Percentiles rank a stretch among this genome's conserved stretches.
Conservation (phyloP, 2,888 invertebrate species). For the Blastobasis adustella region DNA sequence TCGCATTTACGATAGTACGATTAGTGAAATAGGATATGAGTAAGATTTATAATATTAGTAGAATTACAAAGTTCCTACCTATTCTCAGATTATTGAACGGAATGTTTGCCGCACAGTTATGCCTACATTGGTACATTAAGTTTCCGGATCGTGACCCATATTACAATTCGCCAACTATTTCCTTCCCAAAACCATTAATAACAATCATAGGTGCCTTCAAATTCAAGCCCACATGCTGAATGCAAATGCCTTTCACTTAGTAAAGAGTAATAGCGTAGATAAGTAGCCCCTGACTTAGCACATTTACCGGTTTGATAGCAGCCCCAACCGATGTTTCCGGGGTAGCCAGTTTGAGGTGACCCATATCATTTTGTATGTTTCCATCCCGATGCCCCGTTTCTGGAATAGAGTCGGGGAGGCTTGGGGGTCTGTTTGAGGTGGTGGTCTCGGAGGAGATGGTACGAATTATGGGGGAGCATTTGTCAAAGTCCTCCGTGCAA, state of each 20-base stretch:
- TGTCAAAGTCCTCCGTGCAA: slow-evolving; percentile 55
- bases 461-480: slow-evolving; percentile 53
- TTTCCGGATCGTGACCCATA: too few species aligned
- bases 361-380: slow-evolving; percentile 11
- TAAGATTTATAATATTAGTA: too few species aligned
- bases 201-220: slow-evolving; percentile 3
- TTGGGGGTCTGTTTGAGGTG: slow-evolving; percentile 26
- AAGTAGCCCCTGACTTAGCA: slow-evolving; percentile 61
- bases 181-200: slow-evolving; percentile 1
- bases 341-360: slow-evolving; percentile 28
- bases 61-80: too few species aligned
- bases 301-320: slow-evolving; percentile 50
- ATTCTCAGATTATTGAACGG: too few species aligned
- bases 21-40: too few species aligned
- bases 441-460: slow-evolving; percentile 30
- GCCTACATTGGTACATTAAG: too few species aligned
- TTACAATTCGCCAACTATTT: neutral
- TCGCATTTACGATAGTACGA: too few species aligned
- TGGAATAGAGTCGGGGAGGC: slow-evolving; percentile 9
- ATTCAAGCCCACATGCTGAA: slow-evolving; percentile 25
- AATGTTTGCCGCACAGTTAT: too few species aligned
- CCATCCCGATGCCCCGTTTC: slow-evolving; percentile 9
- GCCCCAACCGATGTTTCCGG: slow-evolving; percentile 43
- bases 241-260: slow-evolving; percentile 52
- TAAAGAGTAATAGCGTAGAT: slow-evolving; percentile 50